Conservation (phyloP, 2,888 invertebrate species). For the Drosophila falleni region DNA sequence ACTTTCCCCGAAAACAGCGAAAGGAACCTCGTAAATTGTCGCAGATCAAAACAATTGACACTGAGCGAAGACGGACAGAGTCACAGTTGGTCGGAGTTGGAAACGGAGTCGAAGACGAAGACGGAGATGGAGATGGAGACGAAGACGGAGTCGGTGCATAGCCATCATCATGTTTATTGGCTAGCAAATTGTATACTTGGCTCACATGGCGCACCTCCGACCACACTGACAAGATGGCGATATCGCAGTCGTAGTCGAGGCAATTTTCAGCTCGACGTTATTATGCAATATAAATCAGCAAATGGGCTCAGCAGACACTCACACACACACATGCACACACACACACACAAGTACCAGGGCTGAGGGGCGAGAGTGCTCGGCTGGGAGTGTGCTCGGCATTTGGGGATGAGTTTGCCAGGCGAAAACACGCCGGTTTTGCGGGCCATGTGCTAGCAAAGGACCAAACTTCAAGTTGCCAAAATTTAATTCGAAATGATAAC, state of each 20-base stretch:
- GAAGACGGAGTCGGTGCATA: slow-evolving; percentile 50
- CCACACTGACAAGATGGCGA: slow-evolving; percentile 58
- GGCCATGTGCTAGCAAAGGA: slow-evolving; percentile 27
- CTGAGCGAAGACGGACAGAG: slow-evolving; percentile 10
- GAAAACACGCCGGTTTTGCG: background rate
- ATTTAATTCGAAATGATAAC: slow-evolving; percentile 80
- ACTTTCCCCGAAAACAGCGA: slow-evolving; percentile 32
- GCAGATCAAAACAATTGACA: slow-evolving; percentile 76
- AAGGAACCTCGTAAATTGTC: slow-evolving; percentile 61
- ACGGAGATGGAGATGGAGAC: background rate
- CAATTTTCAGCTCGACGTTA: slow-evolving; percentile 81
- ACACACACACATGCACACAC: slow-evolving; percentile 21
- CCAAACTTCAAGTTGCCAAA: slow-evolving; percentile 47
- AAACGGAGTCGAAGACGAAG: slow-evolving; percentile 1
- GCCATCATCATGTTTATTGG: slow-evolving; percentile 75
- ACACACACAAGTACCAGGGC: slow-evolving; percentile 13
- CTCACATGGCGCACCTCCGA: slow-evolving; percentile 46
- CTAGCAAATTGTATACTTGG: slow-evolving; percentile 74
- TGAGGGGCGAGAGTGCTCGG: slow-evolving; percentile 8
- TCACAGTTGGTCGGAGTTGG: slow-evolving; percentile 24
- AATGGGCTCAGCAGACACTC: slow-evolving; percentile 66
- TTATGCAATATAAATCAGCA: slow-evolving; percentile 84
- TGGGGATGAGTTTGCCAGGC: slow-evolving; percentile 31
- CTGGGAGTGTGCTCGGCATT: background rate
- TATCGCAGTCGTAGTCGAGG: slow-evolving; percentile 49